Base-by-base conservation (phyloP, 2,113 vertebrate genomes). In the Tenrec ecaudatus region DNA sequence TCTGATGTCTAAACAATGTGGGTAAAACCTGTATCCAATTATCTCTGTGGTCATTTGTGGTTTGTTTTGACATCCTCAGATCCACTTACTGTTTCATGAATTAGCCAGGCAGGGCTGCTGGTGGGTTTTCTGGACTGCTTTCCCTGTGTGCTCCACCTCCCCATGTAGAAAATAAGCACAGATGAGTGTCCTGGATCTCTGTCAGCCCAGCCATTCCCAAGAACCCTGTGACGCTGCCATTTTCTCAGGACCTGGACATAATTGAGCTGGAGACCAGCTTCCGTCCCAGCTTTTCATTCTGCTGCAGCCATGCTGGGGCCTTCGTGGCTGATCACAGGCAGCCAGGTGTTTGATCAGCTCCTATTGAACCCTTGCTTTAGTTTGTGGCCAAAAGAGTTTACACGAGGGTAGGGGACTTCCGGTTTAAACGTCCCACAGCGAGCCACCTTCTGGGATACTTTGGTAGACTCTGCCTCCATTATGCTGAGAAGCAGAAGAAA, bases 1-100 rank as follows among this genome's bases (percentile, higher is more conserved):
- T 22, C 19, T 84, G 79, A 84, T 80, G 77, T 82, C 83, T 94
- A 86, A 94, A 17, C 16, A 93, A 31, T 64, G 68, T 93, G 7
- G 31, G 66, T 71, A 43, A 95, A 92, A 60, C 69, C 57, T 79
- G 1, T 53, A 0, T 43, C 17, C 71, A 88, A 33, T 90, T 82
- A 91, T 68, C 83, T 36, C 78, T 94, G 57, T 69, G 76, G 69
- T 71, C 29, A 22, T 53, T 75, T 83, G 47, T 91, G 68, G 78
- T 77, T 94, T 94, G 22, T 88, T 94, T 36, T 87, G 57, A 78
- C 60, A 91, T 81, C 40, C 78, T 94, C 53, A 22, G 82, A 31
- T 76, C 64, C 2, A 80, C 38, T 66, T 33, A 76, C 4, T 66
- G 4, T 90, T 96, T 96, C 89, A 23, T 1, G 0, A 94, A 95